Evolutionary conservation across 2,888 invertebrate species (phyloP), one percentile per base, ranked within the genome.

Genomic region (Suillia variegata): DNA sequence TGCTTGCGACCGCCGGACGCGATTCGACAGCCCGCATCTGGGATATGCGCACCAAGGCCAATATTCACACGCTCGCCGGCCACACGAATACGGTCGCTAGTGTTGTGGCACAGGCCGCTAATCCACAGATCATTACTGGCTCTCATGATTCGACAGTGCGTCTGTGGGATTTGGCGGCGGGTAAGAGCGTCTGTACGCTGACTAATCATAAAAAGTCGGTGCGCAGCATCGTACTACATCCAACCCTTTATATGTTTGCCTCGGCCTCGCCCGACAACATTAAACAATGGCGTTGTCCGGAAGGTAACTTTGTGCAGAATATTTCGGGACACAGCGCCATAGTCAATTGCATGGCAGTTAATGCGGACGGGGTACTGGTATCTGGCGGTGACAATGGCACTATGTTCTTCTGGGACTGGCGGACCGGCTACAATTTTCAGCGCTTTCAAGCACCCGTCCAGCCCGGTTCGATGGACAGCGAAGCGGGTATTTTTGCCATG

Each of bases 131-230:
- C 15, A 89, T 96, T 60, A 96, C 96, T 0, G 91, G 97, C 59
- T 95, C 90, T 20, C 98, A 99, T 80, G 99, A 99, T 82, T 94
- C 95, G 8, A 99, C 99, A 0, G 93, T 99, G 62, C 87, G 98
- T 1, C 84, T 99, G 20, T 99, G 99, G 99, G 98, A 99, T 84
- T 82, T 99, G 61, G 96, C 96, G 0, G 95, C 96, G 1, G 99
- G 99, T 54, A 94, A 93, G 79, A 94, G 96, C 0, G 86, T 92
- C 69, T 94, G 93, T 67, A 98, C 98, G 0, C 85, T 99, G 6
- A 99, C 99, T 1, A 97, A 99, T 84, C 99, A 99, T 84, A 99
- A 99, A 83, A 98, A 98, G 79, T 98, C 94, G 65, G 93, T 94
- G 0, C 85, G 93, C 22, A 88, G 92, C 61, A 84, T 93, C 8